These are phyloP conservation scores for Pelobates cultripes DNA, from an alignment of 2,797 vertebrate species.

Conservation along the genomic window DNA sequence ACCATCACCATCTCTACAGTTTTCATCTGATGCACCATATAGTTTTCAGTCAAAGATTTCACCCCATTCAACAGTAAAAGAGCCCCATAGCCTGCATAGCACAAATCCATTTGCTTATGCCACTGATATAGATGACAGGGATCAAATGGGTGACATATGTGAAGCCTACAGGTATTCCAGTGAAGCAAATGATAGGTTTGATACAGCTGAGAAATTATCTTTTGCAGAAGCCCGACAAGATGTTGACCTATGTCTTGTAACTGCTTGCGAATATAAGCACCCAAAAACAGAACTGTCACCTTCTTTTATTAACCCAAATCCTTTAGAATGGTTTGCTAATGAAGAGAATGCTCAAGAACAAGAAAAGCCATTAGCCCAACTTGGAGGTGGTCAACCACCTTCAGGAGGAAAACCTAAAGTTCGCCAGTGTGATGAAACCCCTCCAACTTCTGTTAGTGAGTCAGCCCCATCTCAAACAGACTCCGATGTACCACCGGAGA, in stretches of 20 bases:
- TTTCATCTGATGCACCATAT: conserved; percentile 64
- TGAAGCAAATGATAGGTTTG: conserved; percentile 64
- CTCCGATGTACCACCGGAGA: conserved; percentile 94
- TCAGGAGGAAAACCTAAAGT: conserved; percentile 83
- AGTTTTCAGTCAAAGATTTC: conserved; percentile 65
- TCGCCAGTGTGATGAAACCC: conserved; percentile 93
- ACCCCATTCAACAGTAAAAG: conserved; percentile 59
- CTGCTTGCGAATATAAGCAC: conserved; percentile 93
- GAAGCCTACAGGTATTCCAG: conserved; percentile 65
- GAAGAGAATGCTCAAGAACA: conserved; percentile 80
- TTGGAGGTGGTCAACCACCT: conserved; percentile 83
- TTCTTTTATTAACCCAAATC: conserved; percentile 96
- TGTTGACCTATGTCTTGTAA: conserved; percentile 91
- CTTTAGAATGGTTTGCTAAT: conserved; percentile 91
- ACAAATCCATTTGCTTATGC: conserved; percentile 63
- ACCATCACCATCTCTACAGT: conserved; percentile 49
- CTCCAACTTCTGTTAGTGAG: conserved; percentile 94
- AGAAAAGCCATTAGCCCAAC: conserved; percentile 82
- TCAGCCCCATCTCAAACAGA: conserved; percentile 94
- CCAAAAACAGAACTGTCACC: conserved; percentile 95
- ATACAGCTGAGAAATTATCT: conserved; percentile 61
- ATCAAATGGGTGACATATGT: conserved; percentile 58
- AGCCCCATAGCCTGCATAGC: conserved; percentile 65
- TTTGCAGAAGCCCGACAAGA: conserved; percentile 81
- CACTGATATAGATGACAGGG: conserved; percentile 72